Evolutionary conservation across 2,888 invertebrate species (phyloP), one percentile per base, ranked within the genome.

Genomic region (Liodrosophila aerea): DNA sequence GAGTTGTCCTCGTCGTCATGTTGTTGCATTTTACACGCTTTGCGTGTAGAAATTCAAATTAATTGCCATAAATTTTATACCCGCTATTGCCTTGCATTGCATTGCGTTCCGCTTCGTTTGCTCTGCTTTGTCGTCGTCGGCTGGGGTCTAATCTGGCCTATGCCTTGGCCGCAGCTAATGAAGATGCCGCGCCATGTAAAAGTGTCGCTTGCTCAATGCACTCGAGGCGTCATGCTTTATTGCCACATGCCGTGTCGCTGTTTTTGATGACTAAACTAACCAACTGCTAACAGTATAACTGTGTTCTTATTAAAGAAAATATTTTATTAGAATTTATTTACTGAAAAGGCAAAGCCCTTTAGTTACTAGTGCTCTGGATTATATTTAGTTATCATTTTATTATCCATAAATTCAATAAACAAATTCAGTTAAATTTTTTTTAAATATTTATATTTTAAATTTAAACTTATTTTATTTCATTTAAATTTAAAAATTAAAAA

Each of bases 11-110:
- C 72, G 64, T 37, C 56, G 49, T 53, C 56, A 66, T 70, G 57
- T 68, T 51, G 63, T 61, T 76, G 72, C 67, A 73, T 81, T 77
- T 85, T 76, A 76, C 85, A 78, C 68, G 82, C 83, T 78, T 72
- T 76, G 86, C 86, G 86, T 83, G 86, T 84, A 69, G 69, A 84
- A 83, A 83, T 77, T 83, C 68, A 83, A 82, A 82, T 82, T 80
- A 83, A 85, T 83, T 76, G 85, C 81, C 71, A 69, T 64, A 64
- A 64, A 68, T 64, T 64, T 53, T 51, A 39, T 45, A 34, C 41
- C 13, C 16, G 12, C 47, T 5, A 36, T 63, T 70, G 56, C 61
- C 64, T 74, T 64, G 80, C 62, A 59, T 73, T 81, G 61, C 22
- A 22, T 22, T 22, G 22, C 22, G 22, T 22, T 22, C 5, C 74